Evolutionary conservation across 2,113 vertebrate genomes (phyloP).

Genomic region (Chlorodrepanis virens): DNA sequence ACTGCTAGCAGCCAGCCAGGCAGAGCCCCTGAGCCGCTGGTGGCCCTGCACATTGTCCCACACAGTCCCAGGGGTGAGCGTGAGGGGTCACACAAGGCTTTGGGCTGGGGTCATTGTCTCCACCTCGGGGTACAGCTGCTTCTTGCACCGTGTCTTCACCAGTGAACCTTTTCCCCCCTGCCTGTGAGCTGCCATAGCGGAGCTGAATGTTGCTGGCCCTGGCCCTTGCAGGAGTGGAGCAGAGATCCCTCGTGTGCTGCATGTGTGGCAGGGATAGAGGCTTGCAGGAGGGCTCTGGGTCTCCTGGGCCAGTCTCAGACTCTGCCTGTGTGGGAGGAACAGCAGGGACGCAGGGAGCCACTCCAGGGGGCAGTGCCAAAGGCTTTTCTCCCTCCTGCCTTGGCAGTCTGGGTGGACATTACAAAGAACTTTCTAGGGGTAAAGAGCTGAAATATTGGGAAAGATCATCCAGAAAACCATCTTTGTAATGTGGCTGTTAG

Average conservation of each 20-base stretch:
- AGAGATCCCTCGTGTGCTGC: fast-evolving
- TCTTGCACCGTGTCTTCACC: background rate
- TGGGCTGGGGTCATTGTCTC: background rate
- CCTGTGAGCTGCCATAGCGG: background rate
- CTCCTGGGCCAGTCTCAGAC: background rate
- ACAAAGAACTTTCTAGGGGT: background rate
- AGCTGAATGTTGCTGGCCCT: background rate
- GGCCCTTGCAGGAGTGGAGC: background rate
- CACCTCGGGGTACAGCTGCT: fast-evolving
- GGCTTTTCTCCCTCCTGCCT: background rate
- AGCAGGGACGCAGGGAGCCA: background rate
- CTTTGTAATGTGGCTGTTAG: background rate
- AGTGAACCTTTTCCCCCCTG: fast-evolving
- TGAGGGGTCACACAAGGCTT: background rate
- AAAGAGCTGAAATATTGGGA: background rate
- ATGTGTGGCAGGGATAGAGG: background rate
- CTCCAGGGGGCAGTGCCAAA: background rate
- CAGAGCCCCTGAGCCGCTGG: background rate
- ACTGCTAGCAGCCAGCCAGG: background rate
- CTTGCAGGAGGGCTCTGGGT: background rate
- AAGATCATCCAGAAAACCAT: background rate
- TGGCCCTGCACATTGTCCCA: background rate
- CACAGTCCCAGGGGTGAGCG: fast-evolving
- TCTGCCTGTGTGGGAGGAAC: background rate
- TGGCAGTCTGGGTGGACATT: background rate